A percentile compares a stretch with the other conserved stretches of the same genome.
Conservation (phyloP, 2,113 vertebrate species). For the Ovis aries region ARS-UI_Ramb_v3.0 NC_056060.1:33942001-33942500, state of each 20-base stretch:
- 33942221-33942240: neutral
- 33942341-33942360: neutral
- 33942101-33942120: neutral
- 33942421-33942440: neutral
- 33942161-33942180: neutral
- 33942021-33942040: neutral
- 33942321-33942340: neutral
- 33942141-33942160: neutral
- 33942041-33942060: neutral
- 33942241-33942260: neutral
- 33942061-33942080: neutral
- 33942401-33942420: conserved; percentile 3
- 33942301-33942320: neutral
- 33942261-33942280: neutral
- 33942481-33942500: neutral
- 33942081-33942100: neutral
- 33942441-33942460: neutral
- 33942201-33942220: neutral
- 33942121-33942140: neutral
- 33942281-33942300: neutral
- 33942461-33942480: neutral
- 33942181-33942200: neutral
- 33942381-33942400: neutral
- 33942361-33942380: neutral
- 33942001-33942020: neutral